Percentiles rank a stretch among this genome's conserved stretches.
phyloP scores from a whole-genome alignment of 2,888 invertebrate species.

The Cabera pusaria region DNA sequence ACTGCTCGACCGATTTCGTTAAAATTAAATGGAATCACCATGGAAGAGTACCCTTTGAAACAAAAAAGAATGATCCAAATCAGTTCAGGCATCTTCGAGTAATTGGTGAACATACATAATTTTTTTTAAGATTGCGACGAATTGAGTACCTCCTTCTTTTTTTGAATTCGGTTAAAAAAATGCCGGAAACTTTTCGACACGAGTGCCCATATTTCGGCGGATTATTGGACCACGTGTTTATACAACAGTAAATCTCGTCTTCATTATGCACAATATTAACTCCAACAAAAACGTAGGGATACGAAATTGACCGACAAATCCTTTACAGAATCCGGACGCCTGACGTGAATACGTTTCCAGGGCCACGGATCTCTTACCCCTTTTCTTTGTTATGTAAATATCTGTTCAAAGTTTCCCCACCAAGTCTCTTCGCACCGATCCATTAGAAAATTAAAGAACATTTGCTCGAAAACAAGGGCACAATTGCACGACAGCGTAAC shows the following conservation, averaged over 20 bases:
- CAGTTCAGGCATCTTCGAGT: too few species aligned
- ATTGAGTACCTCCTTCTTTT: too few species aligned
- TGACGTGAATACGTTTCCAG: slow-evolving; percentile 67
- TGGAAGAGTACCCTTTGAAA: too few species aligned
- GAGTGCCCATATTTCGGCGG: slow-evolving; percentile 34
- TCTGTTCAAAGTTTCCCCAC: slow-evolving; percentile 67
- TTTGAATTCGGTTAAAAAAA: too few species aligned
- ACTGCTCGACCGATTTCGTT: too few species aligned
- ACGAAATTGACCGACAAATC: slow-evolving; percentile 70
- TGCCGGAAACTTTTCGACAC: too few species aligned
- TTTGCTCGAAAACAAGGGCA: slow-evolving; percentile 60
- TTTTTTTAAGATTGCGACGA: too few species aligned
- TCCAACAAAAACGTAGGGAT: slow-evolving; percentile 56
- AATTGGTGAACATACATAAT: too few species aligned
- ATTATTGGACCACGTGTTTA: slow-evolving; percentile 49
- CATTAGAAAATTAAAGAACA: slow-evolving; percentile 78
- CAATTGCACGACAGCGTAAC: slow-evolving; percentile 34
- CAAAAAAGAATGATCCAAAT: too few species aligned
- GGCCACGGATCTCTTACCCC: slow-evolving; percentile 64
- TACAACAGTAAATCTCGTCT: slow-evolving; percentile 38
- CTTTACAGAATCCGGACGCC: slow-evolving; percentile 61
- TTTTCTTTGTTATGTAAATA: slow-evolving; percentile 76
- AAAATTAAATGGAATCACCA: too few species aligned
- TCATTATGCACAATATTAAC: slow-evolving; percentile 55
- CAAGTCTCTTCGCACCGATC: slow-evolving; percentile 65